Conservation (phyloP, 2,797 vertebrate species). For the Podarcis siculus region DNA sequence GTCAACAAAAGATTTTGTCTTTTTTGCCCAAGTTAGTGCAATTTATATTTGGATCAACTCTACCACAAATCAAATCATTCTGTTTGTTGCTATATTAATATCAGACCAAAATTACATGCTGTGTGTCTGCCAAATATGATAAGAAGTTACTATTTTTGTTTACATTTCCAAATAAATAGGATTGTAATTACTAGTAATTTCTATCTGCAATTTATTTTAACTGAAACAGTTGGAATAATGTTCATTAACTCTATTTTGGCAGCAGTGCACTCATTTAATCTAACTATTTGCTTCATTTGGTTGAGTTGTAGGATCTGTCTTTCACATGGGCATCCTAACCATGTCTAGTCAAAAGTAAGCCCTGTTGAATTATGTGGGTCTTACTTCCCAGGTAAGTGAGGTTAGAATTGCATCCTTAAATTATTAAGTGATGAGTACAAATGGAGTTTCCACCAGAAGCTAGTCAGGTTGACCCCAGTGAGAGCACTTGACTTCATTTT, state of each 20-base stretch:
- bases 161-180: background rate
- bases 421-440: background rate
- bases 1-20: background rate
- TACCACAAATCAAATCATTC: background rate
- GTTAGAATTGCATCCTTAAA: background rate
- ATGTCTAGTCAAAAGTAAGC: background rate
- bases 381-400: too few species aligned
- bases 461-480: background rate
- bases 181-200: background rate
- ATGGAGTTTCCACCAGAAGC: background rate
- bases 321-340: background rate
- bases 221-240: background rate
- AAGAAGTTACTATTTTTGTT: background rate
- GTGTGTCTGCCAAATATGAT: background rate
- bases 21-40: background rate
- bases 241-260: background rate
- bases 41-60: background rate
- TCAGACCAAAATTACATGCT: background rate
- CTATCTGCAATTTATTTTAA: background rate
- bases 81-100: background rate
- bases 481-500: background rate
- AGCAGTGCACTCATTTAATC: background rate
- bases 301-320: background rate
- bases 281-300: background rate
- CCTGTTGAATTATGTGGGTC: too few species aligned